Conservation (phyloP, 2,888 invertebrate genomes). For the Sepioteuthis lessoniana region DNA sequence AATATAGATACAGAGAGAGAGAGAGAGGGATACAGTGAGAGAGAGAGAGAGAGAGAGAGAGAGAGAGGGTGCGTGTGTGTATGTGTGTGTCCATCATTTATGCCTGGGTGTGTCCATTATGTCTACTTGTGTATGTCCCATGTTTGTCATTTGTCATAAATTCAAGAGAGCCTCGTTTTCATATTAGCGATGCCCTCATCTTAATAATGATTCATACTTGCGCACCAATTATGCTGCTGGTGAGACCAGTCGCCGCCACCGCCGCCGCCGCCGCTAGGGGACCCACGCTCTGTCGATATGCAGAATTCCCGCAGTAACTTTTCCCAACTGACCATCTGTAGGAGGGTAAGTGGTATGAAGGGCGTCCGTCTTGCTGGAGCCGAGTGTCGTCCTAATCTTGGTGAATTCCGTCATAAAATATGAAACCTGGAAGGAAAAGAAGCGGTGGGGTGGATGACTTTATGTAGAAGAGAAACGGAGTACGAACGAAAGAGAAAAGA, state of each 20-base stretch:
- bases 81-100: background rate
- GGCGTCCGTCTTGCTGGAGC: background rate
- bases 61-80: too few relatives aligned
- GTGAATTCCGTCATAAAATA: background rate
- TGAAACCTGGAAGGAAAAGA: background rate
- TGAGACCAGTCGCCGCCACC: background rate
- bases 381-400: background rate
- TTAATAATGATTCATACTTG: background rate
- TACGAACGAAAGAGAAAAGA: too few relatives aligned
- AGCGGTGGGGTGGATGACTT: background rate
- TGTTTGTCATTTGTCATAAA: background rate
- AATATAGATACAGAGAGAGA: too few relatives aligned
- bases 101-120: background rate
- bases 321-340: background rate
- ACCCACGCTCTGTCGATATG: background rate
- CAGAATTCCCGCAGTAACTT: background rate
- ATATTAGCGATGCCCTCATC: background rate
- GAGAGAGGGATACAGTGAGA: too few relatives aligned
- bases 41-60: too few relatives aligned
- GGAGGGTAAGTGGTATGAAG: background rate
- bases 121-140: background rate
- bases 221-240: background rate
- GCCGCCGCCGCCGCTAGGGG: background rate
- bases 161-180: background rate
- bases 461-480: too few relatives aligned